Evolutionary conservation across 2,888 invertebrate genomes (phyloP), one percentile per base, ranked within the genome.

Genomic region (Panopea generosa): DNA sequence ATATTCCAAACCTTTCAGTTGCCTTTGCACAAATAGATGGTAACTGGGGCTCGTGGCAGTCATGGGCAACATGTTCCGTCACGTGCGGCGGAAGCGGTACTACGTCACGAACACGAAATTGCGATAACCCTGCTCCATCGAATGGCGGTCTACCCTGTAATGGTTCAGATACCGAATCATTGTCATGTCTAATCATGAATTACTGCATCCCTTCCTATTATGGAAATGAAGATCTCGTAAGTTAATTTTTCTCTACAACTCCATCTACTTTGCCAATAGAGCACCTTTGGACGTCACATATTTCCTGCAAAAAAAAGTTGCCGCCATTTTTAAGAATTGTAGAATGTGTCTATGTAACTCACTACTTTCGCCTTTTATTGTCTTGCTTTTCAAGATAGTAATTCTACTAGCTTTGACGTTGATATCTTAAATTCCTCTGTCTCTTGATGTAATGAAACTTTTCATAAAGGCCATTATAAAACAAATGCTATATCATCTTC

Each of bases 191-290:
- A 40, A 67, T 70, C 43, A 66, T 69, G 55, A 78, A 73, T 16
- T 78, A 73, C 47, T 78, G 73, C 20, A 43, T 69, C 16, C 77
- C 77, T 0, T 78, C 77, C 1, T 47, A 52, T 18, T 29, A 52
- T n/a, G 77, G 77, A 11, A 78, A 66, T 22, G 16, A 61, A n/a
- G 73, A 78, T 26, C 55, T 61, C n/a, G 77, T 78, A 49, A 7
- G 77, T 68, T 22, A n/a, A 2, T 40, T 14, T n/a, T 2, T 33
- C 62, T n/a, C 33, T 11, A 22, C 27, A n/a, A n/a, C n/a, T n/a
- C n/a, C n/a, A n/a, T n/a, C n/a, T n/a, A n/a, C n/a, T n/a, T n/a
- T n/a, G n/a, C n/a, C n/a, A n/a, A n/a, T n/a, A n/a, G n/a, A n/a
- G n/a, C n/a, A n/a, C n/a, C n/a, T n/a, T n/a, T n/a, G n/a, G n/a